Evolutionary conservation across 2,888 invertebrate species (phyloP), one percentile per base, ranked within the genome.

Genomic region (Eilema sororculum): DNA sequence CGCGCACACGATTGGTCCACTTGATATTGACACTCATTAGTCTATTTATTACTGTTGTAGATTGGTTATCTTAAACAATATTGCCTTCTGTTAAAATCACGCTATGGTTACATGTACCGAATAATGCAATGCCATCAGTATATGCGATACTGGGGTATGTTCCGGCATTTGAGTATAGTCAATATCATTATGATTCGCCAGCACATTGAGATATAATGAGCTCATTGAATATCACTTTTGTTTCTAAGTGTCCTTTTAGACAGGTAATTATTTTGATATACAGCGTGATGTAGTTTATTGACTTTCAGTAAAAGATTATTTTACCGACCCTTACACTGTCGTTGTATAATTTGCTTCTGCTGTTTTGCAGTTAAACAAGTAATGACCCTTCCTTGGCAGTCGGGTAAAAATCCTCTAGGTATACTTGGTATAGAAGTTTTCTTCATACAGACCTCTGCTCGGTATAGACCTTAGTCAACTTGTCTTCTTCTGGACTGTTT

Each of bases 11-110:
- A 91, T 91, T 88, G 87, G 86, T 88, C 79, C 84, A 85, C 87
- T 89, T 86, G 90, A 92, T 92, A 93, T 91, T 93, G 92, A 92
- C 92, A 92, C 92, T 93, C 91, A 93, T 93, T 94, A 93, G 90
- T 90, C 88, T 92, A 90, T 91, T 93, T 93, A 93, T 91, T 92
- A 89, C 90, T 82, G 85, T 87, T 90, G 87, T 88, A 92, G 93
- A 93, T 93, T 90, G 84, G 89, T 91, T 92, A 93, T 93, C 92
- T 90, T 80, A 87, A 91, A 92, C 89, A 89, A 89, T 89, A 89
- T 90, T 88, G 85, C 90, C 89, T 89, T 83, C 86, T 87, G 89
- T 89, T 91, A 90, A 89, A 90, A 88, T 88, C 83, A 78, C 80
- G 85, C 85, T 85, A 84, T 74, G 72, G 79, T 69, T 73, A 78